Evolutionary conservation across 2,797 vertebrate species (phyloP).

Genomic region (Fistularia tabacaria): DNA sequence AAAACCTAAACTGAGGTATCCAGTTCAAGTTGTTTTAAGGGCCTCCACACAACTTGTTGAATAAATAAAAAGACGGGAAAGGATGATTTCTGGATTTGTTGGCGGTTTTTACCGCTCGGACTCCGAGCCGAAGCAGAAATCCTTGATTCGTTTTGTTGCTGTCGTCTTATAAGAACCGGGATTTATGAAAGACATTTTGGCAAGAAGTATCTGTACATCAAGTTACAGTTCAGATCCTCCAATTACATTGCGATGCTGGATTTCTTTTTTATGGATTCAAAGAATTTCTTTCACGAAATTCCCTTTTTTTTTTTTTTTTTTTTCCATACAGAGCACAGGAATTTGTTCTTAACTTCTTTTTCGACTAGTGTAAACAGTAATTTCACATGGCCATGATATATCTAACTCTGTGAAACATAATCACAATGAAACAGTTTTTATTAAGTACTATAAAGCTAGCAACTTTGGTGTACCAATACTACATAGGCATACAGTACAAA

Average conservation of each 20-base stretch:
- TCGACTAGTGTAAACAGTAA: conserved; percentile 69
- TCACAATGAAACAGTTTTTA: conserved; percentile 41
- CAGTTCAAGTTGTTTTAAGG: conserved; percentile 73
- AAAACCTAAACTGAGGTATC: conserved; percentile 76
- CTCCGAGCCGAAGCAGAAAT: no score
- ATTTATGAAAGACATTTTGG: conserved; percentile 35
- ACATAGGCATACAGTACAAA: conserved; percentile 64
- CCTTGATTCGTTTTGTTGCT: no score
- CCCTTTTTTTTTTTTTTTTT: background rate
- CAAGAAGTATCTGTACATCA: conserved; percentile 48
- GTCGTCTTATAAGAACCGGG: background rate
- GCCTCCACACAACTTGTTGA: conserved; percentile 44
- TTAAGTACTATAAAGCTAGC: conserved; percentile 69
- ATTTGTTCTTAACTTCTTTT: conserved; percentile 28
- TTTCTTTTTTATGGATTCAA: no score
- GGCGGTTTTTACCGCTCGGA: background rate
- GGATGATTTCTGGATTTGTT: conserved; percentile 10
- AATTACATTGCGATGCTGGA: background rate
- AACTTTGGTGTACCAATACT: conserved; percentile 78
- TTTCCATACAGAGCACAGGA: conserved; percentile 7
- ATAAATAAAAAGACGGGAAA: conserved; percentile 52
- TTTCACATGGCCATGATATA: conserved; percentile 40
- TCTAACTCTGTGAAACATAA: conserved; percentile 53
- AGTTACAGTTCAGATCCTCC: conserved; percentile 15
- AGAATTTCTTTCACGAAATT: no score